phyloP scores from a whole-genome alignment of 2,113 vertebrate species.

The Bos indicus region DNA sequence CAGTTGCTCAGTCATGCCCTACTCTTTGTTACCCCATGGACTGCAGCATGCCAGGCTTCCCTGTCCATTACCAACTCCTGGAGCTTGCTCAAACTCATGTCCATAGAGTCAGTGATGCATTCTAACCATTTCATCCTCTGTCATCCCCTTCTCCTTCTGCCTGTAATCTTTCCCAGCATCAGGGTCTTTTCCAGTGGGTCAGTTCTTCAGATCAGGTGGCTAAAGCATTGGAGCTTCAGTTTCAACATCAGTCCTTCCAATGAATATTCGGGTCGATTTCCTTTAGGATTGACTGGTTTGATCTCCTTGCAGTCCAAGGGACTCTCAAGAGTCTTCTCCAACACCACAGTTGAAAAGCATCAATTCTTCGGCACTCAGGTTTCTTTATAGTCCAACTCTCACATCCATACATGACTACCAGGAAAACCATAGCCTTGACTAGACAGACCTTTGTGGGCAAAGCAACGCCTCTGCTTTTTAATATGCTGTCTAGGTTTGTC shows the following conservation, averaged over 20 bases:
- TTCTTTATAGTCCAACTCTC: background rate
- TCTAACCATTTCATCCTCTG: background rate
- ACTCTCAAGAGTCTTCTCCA: background rate
- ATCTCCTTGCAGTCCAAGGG: background rate
- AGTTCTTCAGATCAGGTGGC: background rate
- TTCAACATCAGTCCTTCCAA: background rate
- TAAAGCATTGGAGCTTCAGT: background rate
- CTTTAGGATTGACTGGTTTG: background rate
- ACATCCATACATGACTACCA: background rate
- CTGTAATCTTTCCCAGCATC: background rate
- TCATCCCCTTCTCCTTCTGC: background rate
- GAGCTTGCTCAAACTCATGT: background rate
- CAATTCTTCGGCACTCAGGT: accelerated
- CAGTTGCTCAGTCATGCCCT: accelerated
- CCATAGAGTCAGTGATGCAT: background rate
- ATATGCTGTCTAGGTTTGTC: background rate
- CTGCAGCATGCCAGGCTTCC: background rate
- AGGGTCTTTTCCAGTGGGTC: background rate
- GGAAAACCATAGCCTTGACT: background rate
- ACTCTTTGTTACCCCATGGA: background rate
- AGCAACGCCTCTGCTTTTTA: background rate
- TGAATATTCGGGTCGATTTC: background rate
- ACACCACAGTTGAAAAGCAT: background rate
- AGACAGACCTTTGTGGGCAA: background rate
- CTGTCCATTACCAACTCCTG: background rate